phyloP scores from a whole-genome alignment of 2,113 vertebrate genomes.

The Piprites chloris region DNA sequence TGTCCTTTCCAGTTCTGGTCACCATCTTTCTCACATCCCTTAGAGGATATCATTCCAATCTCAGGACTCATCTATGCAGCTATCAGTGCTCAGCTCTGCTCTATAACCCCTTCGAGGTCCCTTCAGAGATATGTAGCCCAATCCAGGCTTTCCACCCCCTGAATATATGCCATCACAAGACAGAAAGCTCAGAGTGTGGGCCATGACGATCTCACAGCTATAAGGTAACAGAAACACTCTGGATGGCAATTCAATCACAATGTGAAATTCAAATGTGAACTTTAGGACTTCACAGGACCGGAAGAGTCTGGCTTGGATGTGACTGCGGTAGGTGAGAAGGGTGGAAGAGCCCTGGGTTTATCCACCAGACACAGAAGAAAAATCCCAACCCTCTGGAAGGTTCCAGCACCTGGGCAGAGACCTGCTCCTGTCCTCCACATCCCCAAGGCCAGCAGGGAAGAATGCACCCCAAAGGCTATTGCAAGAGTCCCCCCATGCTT shows the following conservation, averaged over 20 bases:
- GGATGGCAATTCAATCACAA: background rate
- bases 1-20: background rate
- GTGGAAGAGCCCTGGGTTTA: background rate
- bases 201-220: background rate
- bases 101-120: background rate
- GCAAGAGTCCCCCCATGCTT: fast-evolving
- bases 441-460: background rate
- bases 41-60: background rate
- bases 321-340: fast-evolving
- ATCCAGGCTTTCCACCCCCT: background rate
- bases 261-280: background rate
- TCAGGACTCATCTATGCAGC: background rate
- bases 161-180: background rate
- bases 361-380: background rate
- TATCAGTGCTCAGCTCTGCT: background rate
- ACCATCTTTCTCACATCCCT: background rate
- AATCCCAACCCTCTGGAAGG: background rate
- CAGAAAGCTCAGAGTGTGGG: background rate
- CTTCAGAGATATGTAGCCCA: background rate
- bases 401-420: background rate
- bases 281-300: background rate
- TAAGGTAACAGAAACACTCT: background rate
- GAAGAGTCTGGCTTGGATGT: background rate
- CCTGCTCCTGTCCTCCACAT: fast-evolving
- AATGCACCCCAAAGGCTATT: fast-evolving